These are phyloP conservation scores for Euwallacea fornicatus DNA, from an alignment of 1,140 invertebrate genomes.

Conservation along the genomic window DNA sequence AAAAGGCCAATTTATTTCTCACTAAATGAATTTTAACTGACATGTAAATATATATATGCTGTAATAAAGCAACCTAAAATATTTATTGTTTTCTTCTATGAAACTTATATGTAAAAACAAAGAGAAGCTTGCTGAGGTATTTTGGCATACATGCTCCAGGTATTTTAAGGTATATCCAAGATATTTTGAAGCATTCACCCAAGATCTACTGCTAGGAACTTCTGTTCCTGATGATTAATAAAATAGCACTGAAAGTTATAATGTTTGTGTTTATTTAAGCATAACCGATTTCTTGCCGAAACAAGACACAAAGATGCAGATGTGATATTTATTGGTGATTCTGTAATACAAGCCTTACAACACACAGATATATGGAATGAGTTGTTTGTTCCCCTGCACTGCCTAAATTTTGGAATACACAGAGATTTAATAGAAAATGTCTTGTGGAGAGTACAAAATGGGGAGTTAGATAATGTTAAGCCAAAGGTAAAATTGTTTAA, in stretches of 20 bases:
- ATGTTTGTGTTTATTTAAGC: slow-evolving; percentile 60
- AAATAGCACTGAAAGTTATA: not conserved
- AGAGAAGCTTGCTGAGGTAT: no score
- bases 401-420: slow-evolving; percentile 88
- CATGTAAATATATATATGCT: no score
- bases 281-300: slow-evolving; percentile 78
- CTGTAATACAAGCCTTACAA: slow-evolving; percentile 75
- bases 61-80: no score
- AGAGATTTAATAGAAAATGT: slow-evolving; percentile 86
- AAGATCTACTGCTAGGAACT: not conserved
- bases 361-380: slow-evolving; percentile 83
- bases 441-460: slow-evolving; percentile 85
- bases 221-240: not conserved
- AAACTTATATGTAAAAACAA: no score
- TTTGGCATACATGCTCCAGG: no score
- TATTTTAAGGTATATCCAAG: no score
- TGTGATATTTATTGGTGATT: slow-evolving; percentile 89
- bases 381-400: slow-evolving; percentile 84
- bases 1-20: no score
- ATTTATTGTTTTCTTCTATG: no score
- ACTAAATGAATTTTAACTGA: no score
- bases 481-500: slow-evolving; percentile 68
- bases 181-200: no score
- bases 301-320: slow-evolving; percentile 85
- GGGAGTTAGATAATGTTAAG: slow-evolving; percentile 82